phyloP scores from a whole-genome alignment of 2,888 invertebrate genomes.

The Pseudococcus longispinus region DNA sequence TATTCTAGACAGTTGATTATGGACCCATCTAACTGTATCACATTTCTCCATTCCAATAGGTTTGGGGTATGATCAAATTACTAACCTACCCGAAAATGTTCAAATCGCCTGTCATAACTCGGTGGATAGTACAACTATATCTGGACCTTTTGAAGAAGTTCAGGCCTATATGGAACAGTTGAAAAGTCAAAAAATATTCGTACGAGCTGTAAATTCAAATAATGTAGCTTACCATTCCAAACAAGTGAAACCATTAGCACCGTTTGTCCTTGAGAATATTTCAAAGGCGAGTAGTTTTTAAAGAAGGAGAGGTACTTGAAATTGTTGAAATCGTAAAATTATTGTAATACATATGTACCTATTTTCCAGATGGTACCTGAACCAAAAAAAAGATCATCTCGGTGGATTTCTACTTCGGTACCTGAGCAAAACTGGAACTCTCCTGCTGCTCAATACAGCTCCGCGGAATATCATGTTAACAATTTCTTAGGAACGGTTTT shows the following conservation, averaged over 20 bases:
- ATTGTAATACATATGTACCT: too few relatives aligned
- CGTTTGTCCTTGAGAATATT: conserved; percentile 46
- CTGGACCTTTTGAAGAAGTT: conserved; percentile 74
- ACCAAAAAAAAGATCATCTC: conserved; percentile 64
- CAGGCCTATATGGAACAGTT: conserved; percentile 68
- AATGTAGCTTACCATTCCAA: conserved; percentile 61
- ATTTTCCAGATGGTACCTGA: conserved; percentile 60
- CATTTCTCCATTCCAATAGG: too few relatives aligned
- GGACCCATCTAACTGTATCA: too few relatives aligned
- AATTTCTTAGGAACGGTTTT: conserved; percentile 66
- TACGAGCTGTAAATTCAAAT: conserved; percentile 60
- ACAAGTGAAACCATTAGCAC: conserved; percentile 63
- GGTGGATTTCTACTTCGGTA: conserved; percentile 70
- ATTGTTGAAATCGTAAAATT: neutral
- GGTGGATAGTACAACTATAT: conserved; percentile 77
- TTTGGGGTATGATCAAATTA: conserved; percentile 60
- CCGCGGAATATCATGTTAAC: conserved; percentile 69
- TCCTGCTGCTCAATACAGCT: conserved; percentile 64
- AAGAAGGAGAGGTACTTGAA: neutral
- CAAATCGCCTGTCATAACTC: conserved; percentile 84
- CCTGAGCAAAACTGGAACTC: conserved; percentile 65
- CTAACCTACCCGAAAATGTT: conserved; percentile 68
- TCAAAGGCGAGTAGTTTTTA: neutral
- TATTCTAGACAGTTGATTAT: too few relatives aligned
- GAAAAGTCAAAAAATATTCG: conserved; percentile 62